phyloP scores from a whole-genome alignment of 2,888 invertebrate genomes.

The Caenorhabditis imperialis region DNA sequence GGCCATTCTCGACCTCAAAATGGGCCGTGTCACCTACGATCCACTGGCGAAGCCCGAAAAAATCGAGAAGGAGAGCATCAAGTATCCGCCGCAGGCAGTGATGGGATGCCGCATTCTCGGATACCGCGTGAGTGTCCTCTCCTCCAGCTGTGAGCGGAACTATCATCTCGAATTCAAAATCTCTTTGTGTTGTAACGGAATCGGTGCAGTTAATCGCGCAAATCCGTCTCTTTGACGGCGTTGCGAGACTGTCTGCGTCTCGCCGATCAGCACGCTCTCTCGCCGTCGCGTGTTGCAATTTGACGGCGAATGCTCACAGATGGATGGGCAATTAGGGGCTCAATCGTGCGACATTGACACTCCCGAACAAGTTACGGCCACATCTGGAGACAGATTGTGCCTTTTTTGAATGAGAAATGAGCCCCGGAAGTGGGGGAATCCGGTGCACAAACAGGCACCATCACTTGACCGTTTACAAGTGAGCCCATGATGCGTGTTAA shows the following conservation, averaged over 20 bases:
- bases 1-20: constrained; percentile 68
- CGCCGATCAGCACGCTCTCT: constrained; percentile 2
- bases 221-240: constrained; percentile 13
- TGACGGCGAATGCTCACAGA: constrained; percentile 48
- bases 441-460: too few species aligned
- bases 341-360: constrained; percentile 46
- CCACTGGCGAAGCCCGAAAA: constrained; percentile 71
- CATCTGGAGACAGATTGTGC: constrained; percentile 36
- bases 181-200: constrained; percentile 37
- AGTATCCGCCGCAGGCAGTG: constrained; percentile 69
- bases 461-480: constrained; percentile 26
- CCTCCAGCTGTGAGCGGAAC: neutral
- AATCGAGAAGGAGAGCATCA: constrained; percentile 63
- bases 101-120: constrained; percentile 76
- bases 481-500: constrained; percentile 15
- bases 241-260: constrained; percentile 7
- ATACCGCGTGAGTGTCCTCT: constrained; percentile 65
- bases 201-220: constrained; percentile 26
- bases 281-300: constrained; percentile 42
- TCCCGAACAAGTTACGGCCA: constrained; percentile 41
- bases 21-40: constrained; percentile 74
- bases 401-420: constrained; percentile 47
- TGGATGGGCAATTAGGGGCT: constrained; percentile 45
- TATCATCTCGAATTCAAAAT: constrained; percentile 44
- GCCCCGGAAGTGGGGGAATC: neutral